These are phyloP conservation scores for Acridotheres tristis DNA, from an alignment of 2,797 vertebrate genomes.

Conservation along the genomic window DNA sequence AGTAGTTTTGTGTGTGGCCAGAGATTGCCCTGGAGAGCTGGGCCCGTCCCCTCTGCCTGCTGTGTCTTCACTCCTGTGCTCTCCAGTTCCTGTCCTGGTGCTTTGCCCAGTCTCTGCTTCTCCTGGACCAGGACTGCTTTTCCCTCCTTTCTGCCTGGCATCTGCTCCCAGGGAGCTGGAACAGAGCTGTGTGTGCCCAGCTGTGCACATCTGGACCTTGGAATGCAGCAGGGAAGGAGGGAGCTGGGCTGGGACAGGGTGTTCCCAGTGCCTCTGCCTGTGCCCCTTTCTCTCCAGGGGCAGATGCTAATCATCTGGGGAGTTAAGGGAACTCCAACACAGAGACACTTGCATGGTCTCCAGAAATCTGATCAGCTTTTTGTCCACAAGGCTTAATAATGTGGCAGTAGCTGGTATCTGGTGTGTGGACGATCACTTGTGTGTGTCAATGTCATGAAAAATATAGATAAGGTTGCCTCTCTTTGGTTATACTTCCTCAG, in stretches of 20 bases:
- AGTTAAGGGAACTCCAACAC: background rate
- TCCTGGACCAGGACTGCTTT: background rate
- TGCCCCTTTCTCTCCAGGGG: background rate
- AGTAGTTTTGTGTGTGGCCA: background rate
- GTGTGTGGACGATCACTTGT: background rate
- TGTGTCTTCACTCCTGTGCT: background rate
- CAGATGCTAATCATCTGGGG: background rate
- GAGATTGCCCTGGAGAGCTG: background rate
- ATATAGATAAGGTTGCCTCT: background rate
- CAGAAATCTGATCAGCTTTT: background rate
- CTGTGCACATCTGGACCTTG: no score
- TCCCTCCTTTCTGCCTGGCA: background rate
- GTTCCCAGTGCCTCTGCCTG: background rate
- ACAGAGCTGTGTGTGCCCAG: background rate
- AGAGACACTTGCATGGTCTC: background rate
- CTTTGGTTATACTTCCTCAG: background rate
- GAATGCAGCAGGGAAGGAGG: background rate
- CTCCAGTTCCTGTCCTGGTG: background rate
- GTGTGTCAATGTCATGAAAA: background rate
- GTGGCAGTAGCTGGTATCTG: background rate
- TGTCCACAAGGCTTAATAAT: background rate
- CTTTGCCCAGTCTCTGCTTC: background rate
- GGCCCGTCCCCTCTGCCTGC: background rate
- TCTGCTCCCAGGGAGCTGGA: background rate
- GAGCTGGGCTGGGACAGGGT: background rate